Conservation (phyloP, 2,113 vertebrate genomes). For the Vombatus ursinus region DNA sequence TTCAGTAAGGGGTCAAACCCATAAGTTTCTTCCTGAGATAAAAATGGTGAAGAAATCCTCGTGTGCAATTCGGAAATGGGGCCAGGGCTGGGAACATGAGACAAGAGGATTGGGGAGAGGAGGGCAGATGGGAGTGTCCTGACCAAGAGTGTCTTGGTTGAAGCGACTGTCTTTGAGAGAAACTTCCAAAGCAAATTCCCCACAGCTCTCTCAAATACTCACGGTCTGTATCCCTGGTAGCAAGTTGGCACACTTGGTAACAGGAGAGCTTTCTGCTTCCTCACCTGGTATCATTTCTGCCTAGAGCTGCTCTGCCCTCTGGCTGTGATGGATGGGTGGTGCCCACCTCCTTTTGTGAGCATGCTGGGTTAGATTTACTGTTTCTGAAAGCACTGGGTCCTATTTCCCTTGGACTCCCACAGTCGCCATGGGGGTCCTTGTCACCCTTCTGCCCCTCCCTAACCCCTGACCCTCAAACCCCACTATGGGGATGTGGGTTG, state of each 20-base stretch:
- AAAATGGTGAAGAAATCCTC: constrained; percentile 76
- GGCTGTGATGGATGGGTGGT: neutral
- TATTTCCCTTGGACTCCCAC: neutral
- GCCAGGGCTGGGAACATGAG: constrained; percentile 53
- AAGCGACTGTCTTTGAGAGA: neutral
- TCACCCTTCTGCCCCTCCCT: neutral
- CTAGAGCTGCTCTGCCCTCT: neutral
- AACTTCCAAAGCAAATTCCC: neutral
- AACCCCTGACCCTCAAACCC: constrained; percentile 41
- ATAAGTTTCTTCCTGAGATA: constrained; percentile 78
- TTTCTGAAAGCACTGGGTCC: neutral
- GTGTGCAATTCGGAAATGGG: constrained; percentile 65
- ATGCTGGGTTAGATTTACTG: neutral
- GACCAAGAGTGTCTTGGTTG: neutral
- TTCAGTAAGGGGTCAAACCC: constrained; percentile 67
- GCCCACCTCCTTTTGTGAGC: neutral
- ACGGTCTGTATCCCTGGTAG: neutral
- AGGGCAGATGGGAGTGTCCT: neutral
- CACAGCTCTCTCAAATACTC: neutral
- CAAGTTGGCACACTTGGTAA: neutral
- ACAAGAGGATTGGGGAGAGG: constrained; percentile 4
- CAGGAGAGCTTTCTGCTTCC: neutral
- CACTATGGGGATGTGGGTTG: constrained; percentile 71
- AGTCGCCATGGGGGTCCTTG: neutral
- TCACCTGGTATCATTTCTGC: constrained; percentile 3